phyloP scores from a whole-genome alignment of 1,140 invertebrate species.

The Procambarus virginalis region DNA sequence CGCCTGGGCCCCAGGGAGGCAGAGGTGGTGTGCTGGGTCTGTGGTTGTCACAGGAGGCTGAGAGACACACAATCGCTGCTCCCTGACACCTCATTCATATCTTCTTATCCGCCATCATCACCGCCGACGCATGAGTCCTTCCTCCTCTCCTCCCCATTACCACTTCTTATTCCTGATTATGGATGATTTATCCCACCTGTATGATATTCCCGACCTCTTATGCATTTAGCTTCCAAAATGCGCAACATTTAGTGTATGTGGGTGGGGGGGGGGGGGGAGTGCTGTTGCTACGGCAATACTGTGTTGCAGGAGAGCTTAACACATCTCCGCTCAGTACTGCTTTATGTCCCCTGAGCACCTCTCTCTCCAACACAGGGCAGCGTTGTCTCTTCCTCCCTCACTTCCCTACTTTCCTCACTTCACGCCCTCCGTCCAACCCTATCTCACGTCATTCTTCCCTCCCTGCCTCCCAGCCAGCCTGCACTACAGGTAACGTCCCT shows the following conservation, averaged over 20 bases:
- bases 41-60: slow-evolving; percentile 51
- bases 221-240: background rate
- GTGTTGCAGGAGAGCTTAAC: background rate
- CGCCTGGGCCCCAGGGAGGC: too few relatives aligned
- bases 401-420: background rate
- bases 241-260: background rate
- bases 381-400: background rate
- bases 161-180: slow-evolving; percentile 1
- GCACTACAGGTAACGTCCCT: too few relatives aligned
- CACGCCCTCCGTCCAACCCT: too few relatives aligned
- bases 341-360: background rate
- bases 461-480: too few relatives aligned
- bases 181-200: background rate
- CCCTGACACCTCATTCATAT: slow-evolving; percentile 65
- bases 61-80: slow-evolving; percentile 59
- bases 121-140: slow-evolving; percentile 30
- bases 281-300: too few relatives aligned
- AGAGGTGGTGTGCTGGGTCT: slow-evolving; percentile 4
- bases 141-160: background rate
- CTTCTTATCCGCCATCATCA: slow-evolving; percentile 59
- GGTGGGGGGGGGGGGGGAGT: too few relatives aligned
- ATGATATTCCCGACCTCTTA: background rate
- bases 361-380: background rate
- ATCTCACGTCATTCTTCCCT: too few relatives aligned
- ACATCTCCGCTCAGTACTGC: background rate